Evolutionary conservation across 2,113 vertebrate species (phyloP), one percentile per base, ranked within the genome.

Genomic region (Microcebus lehilahytsara): DNA sequence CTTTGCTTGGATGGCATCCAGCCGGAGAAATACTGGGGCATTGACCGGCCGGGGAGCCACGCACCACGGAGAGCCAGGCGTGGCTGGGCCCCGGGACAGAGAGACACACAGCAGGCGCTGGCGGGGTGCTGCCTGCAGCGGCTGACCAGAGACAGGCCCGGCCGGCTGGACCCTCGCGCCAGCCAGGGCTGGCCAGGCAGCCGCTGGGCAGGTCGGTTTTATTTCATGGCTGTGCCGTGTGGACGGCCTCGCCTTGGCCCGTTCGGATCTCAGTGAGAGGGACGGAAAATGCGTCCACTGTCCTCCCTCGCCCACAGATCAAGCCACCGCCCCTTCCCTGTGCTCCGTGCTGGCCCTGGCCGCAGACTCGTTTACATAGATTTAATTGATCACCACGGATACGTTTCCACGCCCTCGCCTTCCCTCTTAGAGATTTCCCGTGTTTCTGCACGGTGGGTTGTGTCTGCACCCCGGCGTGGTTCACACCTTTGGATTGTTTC

Each of bases 361-460:
- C 12, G 0, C 3, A 58, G 67, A 23, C 83, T 12, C 1, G 0
- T 1, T 23, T 34, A 51, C 37, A 1, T 12, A 4, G 40, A 10
- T 10, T 22, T 22, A 1, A 32, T 22, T 37, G 20, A 20, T n/a
- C 9, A 0, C 74, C 53, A 0, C 0, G 5, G 27, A 3, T 2
- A 27, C 19, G 5, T 0, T 1, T 75, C 23, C 5, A 30, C 17
- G 2, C 34, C 23, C 11, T 2, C 0, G 40, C 8, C 66, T 23
- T 51, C 64, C 72, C 84, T n/a, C 25, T 5, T 7, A 7, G 34
- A 0, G 23, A 23, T 1, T 46, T 9, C 34, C 49, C 66, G 1
- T 2, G 7, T 60, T 30, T 67, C 56, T 0, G 40, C 56, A 16
- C 4, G 0, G 56, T 7, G 37, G 11, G 32, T 19, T 0, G 9